Evolutionary conservation across 2,888 invertebrate genomes (phyloP), one percentile per base, ranked within the genome.

Genomic region (Lycaena phlaeas): DNA sequence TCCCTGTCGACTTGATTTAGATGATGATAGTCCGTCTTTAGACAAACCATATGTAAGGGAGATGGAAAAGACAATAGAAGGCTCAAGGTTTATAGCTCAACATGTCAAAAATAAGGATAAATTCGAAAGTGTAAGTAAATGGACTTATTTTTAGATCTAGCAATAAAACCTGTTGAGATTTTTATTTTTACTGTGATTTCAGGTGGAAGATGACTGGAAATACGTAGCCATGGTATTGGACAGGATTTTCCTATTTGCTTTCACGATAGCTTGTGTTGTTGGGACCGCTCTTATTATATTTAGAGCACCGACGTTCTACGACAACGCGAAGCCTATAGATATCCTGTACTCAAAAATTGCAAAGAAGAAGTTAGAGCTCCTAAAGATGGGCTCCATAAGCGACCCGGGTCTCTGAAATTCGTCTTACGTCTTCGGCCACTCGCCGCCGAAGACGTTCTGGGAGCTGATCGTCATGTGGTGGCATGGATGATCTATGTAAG

Each of bases 201-300:
- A 95, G 95, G 94, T 96, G 62, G 94, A 94, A 76, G 96, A 97
- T 82, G 98, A 98, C 84, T 98, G 98, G 98, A 97, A 97, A 76
- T 98, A 96, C 86, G 96, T 98, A 44, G 91, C 91, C 42, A 94
- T 97, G 96, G 97, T 98, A 51, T 87, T 98, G 72, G 98, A 98
- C 85, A 90, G 98, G 61, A 89, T 98, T 62, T 98, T 98, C 86
- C 89, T 98, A 57, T 96, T 96, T 90, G 90, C 95, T 62, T 98
- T 98, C 86, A 94, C 97, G 68, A 88, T 96, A 69, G 95, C 96
- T 53, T 97, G 97, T 77, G 88, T 97, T 50, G 81, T 95, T 46
- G 97, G 97, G 51, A 97, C 95, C 45, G 92, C 91, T 45, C 86
- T 94, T 57, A 95, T 95, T 64, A 95, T 95, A 72, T 88, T 96